Base-by-base conservation (phyloP, 2,797 vertebrate species). In the Poecilia velifera region DNA sequence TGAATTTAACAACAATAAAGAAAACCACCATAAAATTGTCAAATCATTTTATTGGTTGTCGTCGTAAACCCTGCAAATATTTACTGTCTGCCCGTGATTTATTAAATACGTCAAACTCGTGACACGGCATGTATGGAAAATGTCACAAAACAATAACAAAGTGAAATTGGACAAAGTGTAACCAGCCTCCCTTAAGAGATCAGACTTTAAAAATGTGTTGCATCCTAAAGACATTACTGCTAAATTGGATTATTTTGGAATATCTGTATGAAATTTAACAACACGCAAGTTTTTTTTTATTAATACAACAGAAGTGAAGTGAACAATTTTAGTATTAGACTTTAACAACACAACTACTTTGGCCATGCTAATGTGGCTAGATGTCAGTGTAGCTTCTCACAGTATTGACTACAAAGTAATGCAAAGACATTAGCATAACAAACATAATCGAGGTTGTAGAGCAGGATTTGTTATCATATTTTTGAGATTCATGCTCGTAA, bases 1-100 rank as follows among this genome's bases (percentile, higher is more conserved):
- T 49, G 39, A 81, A 62, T 88, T 83, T 87, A 86, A 87, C 87
- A 86, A 87, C 85, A 59, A 76, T 72, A 45, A 87, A 84, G 76
- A 86, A n/a, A 39, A 51, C 53, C 13, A 16, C 76, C 51, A 73
- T 31, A 71, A 71, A 72, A 77, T 84, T 79, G 80, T 9, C 34
- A 75, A 75, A 49, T 10, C 4, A 34, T n/a, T 55, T 28, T 46
- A 78, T 82, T 79, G 76, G 25, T 39, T 74, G 49, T 46, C 3
- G 36, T 39, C 47, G 73, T 73, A 82, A 70, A 62, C 18, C 0
- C 45, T 2, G 34, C 1, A 0, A 83, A 49, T 73, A 47, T 72
- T 53, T 57, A 34, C 8, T 71, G 66, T 18, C 25, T 46, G 25
- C 43, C 68, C 6, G 7, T 46, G 12, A 71, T 71, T 71, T 13